Conservation (phyloP, 1,140 invertebrate species). For the Andrena cerasifolii region DNA sequence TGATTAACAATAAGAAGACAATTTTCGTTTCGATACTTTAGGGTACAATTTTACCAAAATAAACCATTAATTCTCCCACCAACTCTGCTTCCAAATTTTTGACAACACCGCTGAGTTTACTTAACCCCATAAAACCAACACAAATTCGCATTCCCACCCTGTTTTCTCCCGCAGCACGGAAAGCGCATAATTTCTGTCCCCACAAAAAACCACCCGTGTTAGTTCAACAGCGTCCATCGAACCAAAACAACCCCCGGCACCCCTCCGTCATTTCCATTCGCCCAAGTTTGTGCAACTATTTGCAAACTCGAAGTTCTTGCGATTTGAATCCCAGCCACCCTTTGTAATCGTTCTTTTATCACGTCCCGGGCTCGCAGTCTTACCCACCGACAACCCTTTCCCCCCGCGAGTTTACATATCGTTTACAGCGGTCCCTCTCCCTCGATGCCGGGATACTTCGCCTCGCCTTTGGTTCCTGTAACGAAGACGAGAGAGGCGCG, state of each 20-base stretch:
- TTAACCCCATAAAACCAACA: too few species aligned
- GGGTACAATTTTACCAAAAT: too few species aligned
- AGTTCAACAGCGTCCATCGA: background rate
- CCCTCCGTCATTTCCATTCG: background rate
- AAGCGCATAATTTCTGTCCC: too few species aligned
- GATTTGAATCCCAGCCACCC: background rate
- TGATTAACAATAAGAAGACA: too few species aligned
- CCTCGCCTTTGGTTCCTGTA: background rate
- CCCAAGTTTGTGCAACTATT: slow-evolving; percentile 7
- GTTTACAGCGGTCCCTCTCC: background rate
- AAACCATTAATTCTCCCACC: too few species aligned
- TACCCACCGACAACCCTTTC: background rate
- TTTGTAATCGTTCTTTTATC: slow-evolving; percentile 22
- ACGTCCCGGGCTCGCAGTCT: background rate
- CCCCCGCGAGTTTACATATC: background rate
- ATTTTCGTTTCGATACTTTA: too few species aligned
- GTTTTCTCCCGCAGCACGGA: too few species aligned
- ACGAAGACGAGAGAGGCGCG: background rate
- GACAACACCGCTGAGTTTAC: too few species aligned
- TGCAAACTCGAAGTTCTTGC: background rate
- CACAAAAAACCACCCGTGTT: background rate
- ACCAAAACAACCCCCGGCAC: background rate
- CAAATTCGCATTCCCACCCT: too few species aligned
- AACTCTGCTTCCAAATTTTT: too few species aligned
- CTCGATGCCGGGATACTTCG: background rate